Conservation (phyloP, 2,888 invertebrate species). For the Geophilus truncorum region DNA sequence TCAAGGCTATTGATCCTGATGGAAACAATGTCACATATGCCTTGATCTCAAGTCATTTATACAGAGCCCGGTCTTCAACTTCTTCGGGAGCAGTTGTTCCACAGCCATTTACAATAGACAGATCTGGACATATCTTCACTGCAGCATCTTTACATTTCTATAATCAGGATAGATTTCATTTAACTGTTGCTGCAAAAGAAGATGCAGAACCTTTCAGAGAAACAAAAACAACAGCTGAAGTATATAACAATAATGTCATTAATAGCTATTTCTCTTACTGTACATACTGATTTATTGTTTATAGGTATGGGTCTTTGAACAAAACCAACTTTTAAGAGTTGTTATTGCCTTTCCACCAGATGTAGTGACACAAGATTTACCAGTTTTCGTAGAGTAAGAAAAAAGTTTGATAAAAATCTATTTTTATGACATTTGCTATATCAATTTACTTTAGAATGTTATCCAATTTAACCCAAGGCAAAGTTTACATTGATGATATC, state of each 20-base stretch:
- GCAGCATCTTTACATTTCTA: slow-evolving; percentile 81
- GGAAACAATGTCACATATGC: slow-evolving; percentile 40
- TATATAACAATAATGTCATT: not conserved
- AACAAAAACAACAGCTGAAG: slow-evolving; percentile 64
- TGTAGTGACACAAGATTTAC: slow-evolving; percentile 65
- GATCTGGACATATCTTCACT: slow-evolving; percentile 66
- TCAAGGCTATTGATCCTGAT: slow-evolving; percentile 40
- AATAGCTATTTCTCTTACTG: no score
- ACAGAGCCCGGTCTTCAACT: not conserved
- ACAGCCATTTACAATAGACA: slow-evolving; percentile 75
- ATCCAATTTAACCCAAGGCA: slow-evolving; percentile 67
- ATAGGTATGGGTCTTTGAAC: slow-evolving; percentile 85
- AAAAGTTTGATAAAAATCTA: not conserved
- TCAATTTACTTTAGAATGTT: slow-evolving; percentile 47
- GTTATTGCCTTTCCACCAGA: slow-evolving; percentile 76
- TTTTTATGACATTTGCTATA: slow-evolving; percentile 28
- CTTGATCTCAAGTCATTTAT: slow-evolving; percentile 42
- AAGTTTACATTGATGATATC: slow-evolving; percentile 74
- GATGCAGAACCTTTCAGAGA: slow-evolving; percentile 70
- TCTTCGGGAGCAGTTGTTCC: slow-evolving; percentile 73
- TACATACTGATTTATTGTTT: slow-evolving; percentile 37
- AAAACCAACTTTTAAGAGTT: slow-evolving; percentile 73
- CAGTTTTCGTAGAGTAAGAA: slow-evolving; percentile 59
- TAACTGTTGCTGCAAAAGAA: slow-evolving; percentile 79
- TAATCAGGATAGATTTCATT: slow-evolving; percentile 77